Conservation (phyloP, 1,140 invertebrate species). For the Rhopalosiphum maidis region DNA sequence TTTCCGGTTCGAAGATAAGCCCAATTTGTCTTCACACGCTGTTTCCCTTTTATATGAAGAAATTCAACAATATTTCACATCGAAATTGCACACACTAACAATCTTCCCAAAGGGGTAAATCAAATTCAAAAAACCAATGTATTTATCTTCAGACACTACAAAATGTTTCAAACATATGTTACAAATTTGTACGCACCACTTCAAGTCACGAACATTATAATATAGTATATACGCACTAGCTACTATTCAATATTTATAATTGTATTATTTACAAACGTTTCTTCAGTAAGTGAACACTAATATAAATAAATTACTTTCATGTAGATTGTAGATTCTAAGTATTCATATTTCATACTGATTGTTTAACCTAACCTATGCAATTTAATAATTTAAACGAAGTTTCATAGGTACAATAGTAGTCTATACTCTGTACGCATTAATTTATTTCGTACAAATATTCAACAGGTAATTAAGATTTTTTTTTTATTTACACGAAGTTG, state of each 20-base stretch:
- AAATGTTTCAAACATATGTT: slow-evolving; percentile 16
- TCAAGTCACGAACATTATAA: too few relatives aligned
- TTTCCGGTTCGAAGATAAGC: background rate
- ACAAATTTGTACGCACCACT: background rate
- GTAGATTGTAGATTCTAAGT: background rate
- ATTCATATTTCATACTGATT: background rate
- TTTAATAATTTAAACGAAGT: background rate
- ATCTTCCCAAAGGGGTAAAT: slow-evolving; percentile 10
- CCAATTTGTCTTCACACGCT: slow-evolving; percentile 37
- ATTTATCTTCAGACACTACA: background rate
- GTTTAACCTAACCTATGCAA: background rate
- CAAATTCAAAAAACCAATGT: slow-evolving; percentile 38
- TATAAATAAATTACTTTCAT: background rate
- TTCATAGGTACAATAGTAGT: background rate
- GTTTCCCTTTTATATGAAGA: slow-evolving; percentile 49
- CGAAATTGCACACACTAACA: background rate
- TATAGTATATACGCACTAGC: background rate
- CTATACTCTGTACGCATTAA: background rate
- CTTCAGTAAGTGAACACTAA: background rate
- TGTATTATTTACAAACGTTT: background rate
- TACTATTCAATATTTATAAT: background rate
- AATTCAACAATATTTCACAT: slow-evolving; percentile 54
- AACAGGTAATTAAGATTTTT: background rate
- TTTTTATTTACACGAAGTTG: background rate
- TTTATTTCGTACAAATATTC: background rate